Evolutionary conservation across 1,140 invertebrate genomes (phyloP), one percentile per base, ranked within the genome.

Genomic region (Aphaenogaster rudis): DNA sequence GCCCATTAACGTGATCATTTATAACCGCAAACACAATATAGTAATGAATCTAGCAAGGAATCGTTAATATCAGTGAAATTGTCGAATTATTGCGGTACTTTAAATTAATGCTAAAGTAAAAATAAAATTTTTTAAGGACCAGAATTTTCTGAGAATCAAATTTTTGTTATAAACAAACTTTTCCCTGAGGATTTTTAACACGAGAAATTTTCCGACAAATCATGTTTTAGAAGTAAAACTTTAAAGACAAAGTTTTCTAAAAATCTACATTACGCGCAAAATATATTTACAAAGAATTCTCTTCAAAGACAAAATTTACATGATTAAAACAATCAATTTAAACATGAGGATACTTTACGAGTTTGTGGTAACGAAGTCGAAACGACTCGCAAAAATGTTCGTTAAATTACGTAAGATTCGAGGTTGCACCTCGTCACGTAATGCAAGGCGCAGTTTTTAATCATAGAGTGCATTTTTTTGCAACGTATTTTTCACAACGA

Each of bases 1-100:
- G 33, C 64, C 36, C 8, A 52, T 77, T 54, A 85, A 64, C 48
- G 17, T 57, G 67, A 74, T 78, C 61, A 76, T 84, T 84, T 77
- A 52, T 79, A 85, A 77, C 6, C 17, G 59, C 82, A 33, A 64
- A 59, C 79, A 52, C 61, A 50, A 77, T 77, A 17, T 36, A 28
- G 39, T 78, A 61, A 54, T 15, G 54, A 76, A 39, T 61, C 69
- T 61, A 64, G 17, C 17, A 8, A 85, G 72, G 4, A 48, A 61
- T 61, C 39, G 28, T 61, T 72, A 59, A 72, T 72, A 67, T 45
- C 66, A 45, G 15, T n/a, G 7, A 57, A 72, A 48, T 72, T 59
- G 1, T 82, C 78, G 9, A 63, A 28, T 39, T 36, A n/a, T 80
- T 42, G 15, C 36, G 48, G 21, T 33, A 21, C 1, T 13, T 52